Percentiles rank a stretch among this genome's conserved stretches.
Evolutionary conservation across 64 coral and sea anemone species (phyloP).

Genomic region (Montipora sp.): DNA sequence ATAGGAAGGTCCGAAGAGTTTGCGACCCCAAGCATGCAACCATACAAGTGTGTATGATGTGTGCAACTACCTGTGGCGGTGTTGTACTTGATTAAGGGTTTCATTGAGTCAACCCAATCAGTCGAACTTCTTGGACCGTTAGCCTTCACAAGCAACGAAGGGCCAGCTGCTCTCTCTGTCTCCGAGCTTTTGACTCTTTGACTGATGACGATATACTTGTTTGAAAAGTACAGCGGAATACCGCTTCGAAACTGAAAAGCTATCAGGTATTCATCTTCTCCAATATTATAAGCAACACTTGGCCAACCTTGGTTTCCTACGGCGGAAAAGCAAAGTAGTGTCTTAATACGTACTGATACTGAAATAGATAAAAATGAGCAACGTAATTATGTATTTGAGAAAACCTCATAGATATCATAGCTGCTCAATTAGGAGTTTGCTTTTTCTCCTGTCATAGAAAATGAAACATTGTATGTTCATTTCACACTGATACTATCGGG

Average conservation of each 20-base stretch:
- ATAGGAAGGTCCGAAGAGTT: too few species aligned
- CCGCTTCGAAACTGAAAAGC: conserved; percentile 83
- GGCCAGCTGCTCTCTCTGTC: conserved; percentile 59
- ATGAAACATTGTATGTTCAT: too few species aligned
- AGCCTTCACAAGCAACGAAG: conserved; percentile 47
- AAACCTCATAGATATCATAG: too few species aligned
- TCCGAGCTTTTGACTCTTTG: conserved; percentile 59
- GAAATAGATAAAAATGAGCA: too few species aligned
- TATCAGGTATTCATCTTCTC: conserved; percentile 60
- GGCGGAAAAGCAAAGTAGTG: not conserved
- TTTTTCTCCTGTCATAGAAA: too few species aligned
- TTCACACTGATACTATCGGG: too few species aligned
- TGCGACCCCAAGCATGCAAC: too few species aligned
- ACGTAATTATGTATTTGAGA: too few species aligned
- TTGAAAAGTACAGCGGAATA: conserved; percentile 39
- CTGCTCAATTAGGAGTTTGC: too few species aligned
- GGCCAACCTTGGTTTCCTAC: conserved; percentile 94
- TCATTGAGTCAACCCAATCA: conserved; percentile 18
- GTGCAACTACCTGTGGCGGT: conserved; percentile 63
- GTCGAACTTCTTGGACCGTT: not conserved
- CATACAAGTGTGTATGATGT: not conserved
- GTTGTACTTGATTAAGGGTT: conserved; percentile 73
- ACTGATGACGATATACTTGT: conserved; percentile 68
- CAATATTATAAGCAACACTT: conserved; percentile 63
- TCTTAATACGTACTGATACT: too few species aligned